These are phyloP conservation scores for Penaeus indicus DNA, from an alignment of 1,140 invertebrate species.

Conservation along the genomic window DNA sequence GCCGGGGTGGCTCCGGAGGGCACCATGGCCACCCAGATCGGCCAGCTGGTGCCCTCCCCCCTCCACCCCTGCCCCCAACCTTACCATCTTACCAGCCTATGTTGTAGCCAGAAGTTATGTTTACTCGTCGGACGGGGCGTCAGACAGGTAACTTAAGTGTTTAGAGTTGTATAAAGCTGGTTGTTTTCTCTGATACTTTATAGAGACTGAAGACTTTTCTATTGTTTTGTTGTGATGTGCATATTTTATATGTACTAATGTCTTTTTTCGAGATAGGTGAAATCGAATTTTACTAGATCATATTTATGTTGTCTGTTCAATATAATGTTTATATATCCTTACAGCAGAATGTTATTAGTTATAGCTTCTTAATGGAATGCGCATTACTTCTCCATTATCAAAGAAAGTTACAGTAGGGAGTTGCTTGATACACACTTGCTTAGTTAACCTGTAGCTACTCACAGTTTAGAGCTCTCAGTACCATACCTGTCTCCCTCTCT, in stretches of 20 bases:
- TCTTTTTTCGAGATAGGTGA: slow-evolving; percentile 49
- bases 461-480: slow-evolving; percentile 34
- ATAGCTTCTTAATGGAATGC: slow-evolving; percentile 43
- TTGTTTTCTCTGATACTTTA: slow-evolving; percentile 52
- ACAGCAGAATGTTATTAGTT: slow-evolving; percentile 58
- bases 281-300: slow-evolving; percentile 56
- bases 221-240: slow-evolving; percentile 58
- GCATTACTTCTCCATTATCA: slow-evolving; percentile 34
- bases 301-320: slow-evolving; percentile 60
- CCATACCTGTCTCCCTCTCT: slow-evolving; percentile 16
- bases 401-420: slow-evolving; percentile 51
- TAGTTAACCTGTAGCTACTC: slow-evolving; percentile 48
- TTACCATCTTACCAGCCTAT: slow-evolving; percentile 37
- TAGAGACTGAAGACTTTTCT: slow-evolving; percentile 36
- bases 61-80: slow-evolving; percentile 10
- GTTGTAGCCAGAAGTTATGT: slow-evolving; percentile 38
- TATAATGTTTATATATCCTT: slow-evolving; percentile 55
- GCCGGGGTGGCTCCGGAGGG: not conserved
- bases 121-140: slow-evolving; percentile 37
- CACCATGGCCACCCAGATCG: no score
- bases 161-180: slow-evolving; percentile 52
- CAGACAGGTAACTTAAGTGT: slow-evolving; percentile 42
- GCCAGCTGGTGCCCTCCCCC: not conserved
- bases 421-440: slow-evolving; percentile 46
- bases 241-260: slow-evolving; percentile 54